A percentile compares a stretch with the other conserved stretches of the same genome.
Conservation (phyloP, 2,888 invertebrate genomes). For the Cotesia congregata region DNA sequence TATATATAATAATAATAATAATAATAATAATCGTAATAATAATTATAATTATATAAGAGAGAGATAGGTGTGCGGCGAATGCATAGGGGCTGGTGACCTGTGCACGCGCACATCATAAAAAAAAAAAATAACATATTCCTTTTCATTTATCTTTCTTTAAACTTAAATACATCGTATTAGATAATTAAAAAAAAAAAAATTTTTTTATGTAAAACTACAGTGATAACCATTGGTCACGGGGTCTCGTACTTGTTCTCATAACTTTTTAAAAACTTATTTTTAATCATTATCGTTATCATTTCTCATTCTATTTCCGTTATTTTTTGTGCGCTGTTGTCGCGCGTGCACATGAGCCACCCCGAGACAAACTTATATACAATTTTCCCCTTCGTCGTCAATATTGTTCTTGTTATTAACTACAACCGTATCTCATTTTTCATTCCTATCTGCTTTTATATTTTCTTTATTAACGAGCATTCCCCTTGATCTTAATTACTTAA, state of each 20-base stretch:
- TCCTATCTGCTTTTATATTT: constrained; percentile 31
- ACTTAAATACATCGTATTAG: constrained; percentile 58
- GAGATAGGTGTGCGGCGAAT: constrained; percentile 64
- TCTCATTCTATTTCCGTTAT: background rate
- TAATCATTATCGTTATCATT: constrained; percentile 33
- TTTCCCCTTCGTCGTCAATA: constrained; percentile 49
- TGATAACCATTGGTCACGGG: constrained; percentile 65
- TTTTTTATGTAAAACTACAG: constrained; percentile 67
- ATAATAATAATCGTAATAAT: constrained; percentile 67
- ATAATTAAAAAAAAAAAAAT: constrained; percentile 50
- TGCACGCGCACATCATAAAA: constrained; percentile 65
- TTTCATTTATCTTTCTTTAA: constrained; percentile 42
- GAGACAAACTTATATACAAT: constrained; percentile 69
- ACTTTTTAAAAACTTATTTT: constrained; percentile 45
- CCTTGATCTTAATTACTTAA: constrained; percentile 15
- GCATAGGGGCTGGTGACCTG: constrained; percentile 60
- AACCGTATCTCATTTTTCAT: constrained; percentile 32
- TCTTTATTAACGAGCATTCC: constrained; percentile 36
- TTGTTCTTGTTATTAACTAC: constrained; percentile 41
- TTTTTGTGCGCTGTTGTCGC: constrained; percentile 61
- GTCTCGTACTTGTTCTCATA: constrained; percentile 50
- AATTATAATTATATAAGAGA: constrained; percentile 55
- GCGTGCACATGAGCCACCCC: constrained; percentile 67
- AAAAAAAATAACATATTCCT: constrained; percentile 45
- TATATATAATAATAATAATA: no score